phyloP scores from a whole-genome alignment of 2,113 vertebrate genomes.

The Atlantisia rogersi region DNA sequence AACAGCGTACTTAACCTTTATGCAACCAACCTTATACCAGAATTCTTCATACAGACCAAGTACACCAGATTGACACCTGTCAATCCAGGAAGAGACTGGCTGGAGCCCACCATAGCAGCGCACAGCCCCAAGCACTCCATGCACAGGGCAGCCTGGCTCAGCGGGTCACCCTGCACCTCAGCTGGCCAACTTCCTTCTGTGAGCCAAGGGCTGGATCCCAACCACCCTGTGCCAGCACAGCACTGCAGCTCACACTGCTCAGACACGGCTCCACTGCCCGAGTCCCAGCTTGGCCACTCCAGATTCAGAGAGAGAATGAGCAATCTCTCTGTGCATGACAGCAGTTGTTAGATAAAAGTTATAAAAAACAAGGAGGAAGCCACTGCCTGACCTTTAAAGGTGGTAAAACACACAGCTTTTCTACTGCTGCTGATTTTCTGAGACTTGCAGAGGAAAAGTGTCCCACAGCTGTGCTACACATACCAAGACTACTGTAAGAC shows the following conservation, averaged over 20 bases:
- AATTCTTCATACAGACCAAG: neutral
- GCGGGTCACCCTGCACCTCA: neutral
- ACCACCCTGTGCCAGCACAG: neutral
- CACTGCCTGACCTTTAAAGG: neutral
- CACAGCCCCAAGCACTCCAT: neutral
- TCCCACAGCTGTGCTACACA: neutral
- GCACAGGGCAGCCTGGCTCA: neutral
- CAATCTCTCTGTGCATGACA: neutral
- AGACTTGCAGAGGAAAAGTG: neutral
- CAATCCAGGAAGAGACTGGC: neutral
- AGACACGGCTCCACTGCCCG: neutral
- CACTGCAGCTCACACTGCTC: neutral
- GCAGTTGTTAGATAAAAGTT: neutral
- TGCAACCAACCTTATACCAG: neutral
- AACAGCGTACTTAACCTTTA: neutral
- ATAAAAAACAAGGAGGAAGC: neutral
- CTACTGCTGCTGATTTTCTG: neutral
- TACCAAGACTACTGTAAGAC: neutral
- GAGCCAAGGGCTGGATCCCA: neutral
- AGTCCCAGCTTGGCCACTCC: neutral
- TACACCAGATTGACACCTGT: neutral
- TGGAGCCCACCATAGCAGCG: neutral
- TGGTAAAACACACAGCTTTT: neutral
- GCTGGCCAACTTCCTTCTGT: neutral
- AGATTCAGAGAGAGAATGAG: neutral